These are phyloP conservation scores for Phenacoccus solenopsis DNA, from an alignment of 1,140 invertebrate species.

Conservation along the genomic window DNA sequence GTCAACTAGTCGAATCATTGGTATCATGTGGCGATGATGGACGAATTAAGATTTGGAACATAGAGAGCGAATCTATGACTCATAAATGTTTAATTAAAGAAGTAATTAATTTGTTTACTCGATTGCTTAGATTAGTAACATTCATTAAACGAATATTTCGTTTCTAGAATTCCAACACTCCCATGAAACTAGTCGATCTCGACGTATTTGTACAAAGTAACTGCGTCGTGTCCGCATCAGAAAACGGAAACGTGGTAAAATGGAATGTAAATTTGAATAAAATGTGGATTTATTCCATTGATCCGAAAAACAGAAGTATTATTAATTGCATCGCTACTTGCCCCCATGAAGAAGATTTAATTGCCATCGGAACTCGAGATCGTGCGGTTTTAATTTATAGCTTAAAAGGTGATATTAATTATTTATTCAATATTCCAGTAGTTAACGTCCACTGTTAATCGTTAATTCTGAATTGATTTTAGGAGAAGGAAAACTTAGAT, in stretches of 20 bases:
- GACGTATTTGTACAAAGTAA: background rate
- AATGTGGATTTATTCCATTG: background rate
- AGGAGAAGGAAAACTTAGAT: slow-evolving; percentile 44
- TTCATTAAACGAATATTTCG: too few species aligned
- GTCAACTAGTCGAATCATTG: background rate
- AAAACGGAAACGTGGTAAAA: background rate
- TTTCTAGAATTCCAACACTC: background rate
- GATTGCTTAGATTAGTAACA: too few species aligned
- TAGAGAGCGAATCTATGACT: background rate
- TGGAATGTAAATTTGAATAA: background rate
- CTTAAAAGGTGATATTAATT: slow-evolving; percentile 37
- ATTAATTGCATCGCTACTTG: slow-evolving; percentile 37
- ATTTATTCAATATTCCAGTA: background rate
- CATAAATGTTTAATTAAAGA: background rate
- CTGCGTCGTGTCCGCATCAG: background rate
- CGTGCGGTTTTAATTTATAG: slow-evolving; percentile 48
- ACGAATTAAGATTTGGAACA: background rate
- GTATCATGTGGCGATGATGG: background rate
- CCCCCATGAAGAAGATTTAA: slow-evolving; percentile 42
- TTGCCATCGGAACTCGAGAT: slow-evolving; percentile 51
- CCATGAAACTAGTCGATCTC: background rate
- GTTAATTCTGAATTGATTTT: slow-evolving; percentile 28
- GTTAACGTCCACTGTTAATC: background rate
- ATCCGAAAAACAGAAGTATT: background rate
- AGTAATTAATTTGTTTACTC: background rate